These are phyloP conservation scores for Plecotus auritus DNA, from an alignment of 2,113 vertebrate species.

Conservation along the genomic window DNA sequence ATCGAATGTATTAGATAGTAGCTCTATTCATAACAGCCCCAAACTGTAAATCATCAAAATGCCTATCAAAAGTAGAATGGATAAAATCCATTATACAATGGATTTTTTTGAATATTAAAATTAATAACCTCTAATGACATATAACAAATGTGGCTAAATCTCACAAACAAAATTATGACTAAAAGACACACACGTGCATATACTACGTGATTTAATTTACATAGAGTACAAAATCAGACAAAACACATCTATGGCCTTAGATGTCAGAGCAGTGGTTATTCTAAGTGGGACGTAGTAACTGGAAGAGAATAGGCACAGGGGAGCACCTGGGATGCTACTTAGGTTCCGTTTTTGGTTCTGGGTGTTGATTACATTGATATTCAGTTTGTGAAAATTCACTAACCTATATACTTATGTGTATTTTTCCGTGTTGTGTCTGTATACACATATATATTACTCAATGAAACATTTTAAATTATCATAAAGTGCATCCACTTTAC, in stretches of 20 bases:
- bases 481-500: neutral
- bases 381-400: neutral
- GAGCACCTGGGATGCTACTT: neutral
- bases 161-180: neutral
- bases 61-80: neutral
- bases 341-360: neutral
- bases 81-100: neutral
- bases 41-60: neutral
- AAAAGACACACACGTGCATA: neutral
- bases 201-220: neutral
- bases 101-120: constrained; percentile 15
- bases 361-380: neutral
- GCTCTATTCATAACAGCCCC: neutral
- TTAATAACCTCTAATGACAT: neutral
- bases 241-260: neutral
- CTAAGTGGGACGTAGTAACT: neutral
- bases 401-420: neutral
- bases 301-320: neutral
- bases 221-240: neutral
- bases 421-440: neutral
- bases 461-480: neutral
- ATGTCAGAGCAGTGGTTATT: neutral
- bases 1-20: neutral
- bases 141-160: neutral
- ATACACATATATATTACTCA: neutral